Percentiles rank a stretch among this genome's conserved stretches.
These are phyloP conservation scores for Nephrotoma flavescens DNA, from an alignment of 2,888 invertebrate species.

Conservation along the genomic window DNA sequence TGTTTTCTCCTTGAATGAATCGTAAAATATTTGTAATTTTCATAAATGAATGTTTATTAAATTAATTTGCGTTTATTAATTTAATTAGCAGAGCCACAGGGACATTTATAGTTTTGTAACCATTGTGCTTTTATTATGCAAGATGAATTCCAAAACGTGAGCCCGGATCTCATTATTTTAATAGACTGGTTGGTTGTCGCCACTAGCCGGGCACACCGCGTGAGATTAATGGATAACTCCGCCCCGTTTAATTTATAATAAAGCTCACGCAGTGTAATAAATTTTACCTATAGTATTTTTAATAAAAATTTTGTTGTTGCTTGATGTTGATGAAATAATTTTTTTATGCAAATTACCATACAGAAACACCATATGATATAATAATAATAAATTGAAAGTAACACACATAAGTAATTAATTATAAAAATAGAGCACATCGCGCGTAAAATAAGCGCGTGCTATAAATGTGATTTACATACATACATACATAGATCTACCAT, in stretches of 20 bases:
- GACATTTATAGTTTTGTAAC: no score
- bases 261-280: background rate
- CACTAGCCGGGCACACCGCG: no score
- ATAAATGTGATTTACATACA: background rate
- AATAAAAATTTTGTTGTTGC: background rate
- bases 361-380: background rate
- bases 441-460: background rate
- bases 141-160: no score
- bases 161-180: no score
- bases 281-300: background rate
- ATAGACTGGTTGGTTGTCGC: no score
- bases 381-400: background rate
- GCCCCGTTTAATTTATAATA: no score
- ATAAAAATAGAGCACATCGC: background rate
- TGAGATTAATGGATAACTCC: no score
- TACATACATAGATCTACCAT: background rate
- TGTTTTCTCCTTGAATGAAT: background rate
- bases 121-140: no score
- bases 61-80: background rate
- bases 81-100: background rate
- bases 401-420: background rate
- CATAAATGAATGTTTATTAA: background rate
- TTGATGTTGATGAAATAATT: background rate
- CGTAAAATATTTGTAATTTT: background rate
- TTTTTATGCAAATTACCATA: background rate